A percentile compares a stretch with the other conserved stretches of the same genome.
These are phyloP conservation scores for Hyalella azteca DNA, from an alignment of 2,888 invertebrate species.

Conservation along the genomic window DNA sequence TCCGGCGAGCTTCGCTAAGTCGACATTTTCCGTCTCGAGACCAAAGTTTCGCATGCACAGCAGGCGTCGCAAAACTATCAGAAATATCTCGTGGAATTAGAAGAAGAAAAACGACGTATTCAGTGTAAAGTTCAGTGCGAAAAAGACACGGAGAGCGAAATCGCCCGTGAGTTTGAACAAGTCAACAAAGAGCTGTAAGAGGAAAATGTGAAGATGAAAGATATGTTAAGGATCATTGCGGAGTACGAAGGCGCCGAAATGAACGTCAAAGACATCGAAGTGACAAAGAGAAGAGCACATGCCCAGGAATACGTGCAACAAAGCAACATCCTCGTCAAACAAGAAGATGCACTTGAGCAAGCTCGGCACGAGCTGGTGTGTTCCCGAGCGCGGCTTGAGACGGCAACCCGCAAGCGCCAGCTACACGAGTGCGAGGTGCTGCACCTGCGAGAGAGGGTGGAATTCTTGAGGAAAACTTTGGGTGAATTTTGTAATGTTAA, in stretches of 20 bases:
- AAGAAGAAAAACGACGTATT: constrained; percentile 9
- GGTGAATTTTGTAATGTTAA: not conserved
- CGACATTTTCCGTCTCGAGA: constrained; percentile 18
- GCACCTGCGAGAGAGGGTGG: not conserved
- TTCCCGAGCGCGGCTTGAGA: not conserved
- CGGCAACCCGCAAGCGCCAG: not conserved
- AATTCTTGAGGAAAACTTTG: not conserved
- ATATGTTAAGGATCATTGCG: not conserved
- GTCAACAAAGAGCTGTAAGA: not conserved
- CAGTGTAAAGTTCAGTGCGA: constrained; percentile 15
- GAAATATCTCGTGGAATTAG: not conserved
- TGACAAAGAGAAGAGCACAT: not conserved
- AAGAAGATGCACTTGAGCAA: not conserved
- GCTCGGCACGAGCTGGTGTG: constrained; percentile 7
- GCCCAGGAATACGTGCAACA: not conserved
- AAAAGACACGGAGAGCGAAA: not conserved
- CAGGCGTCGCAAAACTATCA: constrained; percentile 2
- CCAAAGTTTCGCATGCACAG: constrained; percentile 17
- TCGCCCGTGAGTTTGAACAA: not conserved
- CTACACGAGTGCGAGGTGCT: not conserved
- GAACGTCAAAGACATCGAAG: not conserved
- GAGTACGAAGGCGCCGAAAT: not conserved
- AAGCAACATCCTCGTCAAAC: not conserved
- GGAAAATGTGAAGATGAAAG: not conserved
- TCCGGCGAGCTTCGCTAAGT: not conserved